phyloP scores from a whole-genome alignment of 2,888 invertebrate genomes.

The Agapetus fuscipes region DNA sequence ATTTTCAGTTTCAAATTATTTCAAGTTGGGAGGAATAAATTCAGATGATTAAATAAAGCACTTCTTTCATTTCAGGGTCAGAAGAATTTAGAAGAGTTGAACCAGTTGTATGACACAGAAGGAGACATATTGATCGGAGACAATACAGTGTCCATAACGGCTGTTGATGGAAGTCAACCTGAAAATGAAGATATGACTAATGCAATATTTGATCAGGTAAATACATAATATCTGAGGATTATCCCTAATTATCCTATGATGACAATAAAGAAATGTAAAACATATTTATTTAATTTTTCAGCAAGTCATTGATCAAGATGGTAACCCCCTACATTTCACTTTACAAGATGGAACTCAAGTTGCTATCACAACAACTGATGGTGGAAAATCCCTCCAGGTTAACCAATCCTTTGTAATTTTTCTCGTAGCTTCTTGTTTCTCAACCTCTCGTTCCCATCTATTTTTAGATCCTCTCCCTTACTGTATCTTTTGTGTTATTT shows the following conservation, averaged over 20 bases:
- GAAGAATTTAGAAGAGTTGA: slow-evolving; percentile 3
- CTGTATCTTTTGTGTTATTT: too few species aligned
- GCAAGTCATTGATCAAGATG: slow-evolving; percentile 59
- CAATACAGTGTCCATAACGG: slow-evolving; percentile 7
- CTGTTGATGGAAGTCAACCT: too few species aligned
- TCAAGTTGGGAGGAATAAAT: too few species aligned
- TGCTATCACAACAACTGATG: slow-evolving; percentile 49
- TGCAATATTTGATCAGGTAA: slow-evolving; percentile 17
- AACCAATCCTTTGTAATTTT: slow-evolving; percentile 3
- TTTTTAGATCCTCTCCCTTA: too few species aligned
- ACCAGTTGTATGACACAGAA: slow-evolving; percentile 8
- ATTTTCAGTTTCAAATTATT: too few species aligned
- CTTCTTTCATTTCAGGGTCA: slow-evolving; percentile 9
- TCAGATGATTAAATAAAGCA: too few species aligned
- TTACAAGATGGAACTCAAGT: slow-evolving; percentile 60
- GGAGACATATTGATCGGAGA: slow-evolving; percentile 2
- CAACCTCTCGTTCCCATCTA: too few species aligned
- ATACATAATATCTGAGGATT: too few species aligned
- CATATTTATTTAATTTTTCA: slow-evolving; percentile 30
- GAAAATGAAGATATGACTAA: too few species aligned
- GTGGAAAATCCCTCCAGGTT: slow-evolving; percentile 40
- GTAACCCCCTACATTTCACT: slow-evolving; percentile 57
- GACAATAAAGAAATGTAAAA: too few species aligned
- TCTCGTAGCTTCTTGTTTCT: neutral
- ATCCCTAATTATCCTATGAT: too few species aligned